Evolutionary conservation across 2,888 invertebrate genomes (phyloP).

Genomic region (Patella depressa): DNA sequence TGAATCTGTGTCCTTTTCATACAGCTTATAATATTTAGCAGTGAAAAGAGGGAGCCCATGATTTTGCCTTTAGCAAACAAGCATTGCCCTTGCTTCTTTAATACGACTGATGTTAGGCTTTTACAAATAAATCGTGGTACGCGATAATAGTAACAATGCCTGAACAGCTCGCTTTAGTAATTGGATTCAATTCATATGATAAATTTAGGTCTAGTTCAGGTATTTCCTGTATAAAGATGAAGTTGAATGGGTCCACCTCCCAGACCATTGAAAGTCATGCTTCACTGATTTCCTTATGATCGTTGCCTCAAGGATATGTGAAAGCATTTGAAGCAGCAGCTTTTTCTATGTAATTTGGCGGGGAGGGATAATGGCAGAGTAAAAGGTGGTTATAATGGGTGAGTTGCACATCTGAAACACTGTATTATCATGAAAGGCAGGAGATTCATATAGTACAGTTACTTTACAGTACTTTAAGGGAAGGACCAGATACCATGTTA

Average conservation of each 20-base stretch:
- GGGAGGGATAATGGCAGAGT: neutral
- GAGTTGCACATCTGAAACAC: neutral
- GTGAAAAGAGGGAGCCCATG: neutral
- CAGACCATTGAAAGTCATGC: neutral
- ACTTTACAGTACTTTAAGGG: too few species aligned
- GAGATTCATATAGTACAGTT: too few species aligned
- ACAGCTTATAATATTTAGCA: neutral
- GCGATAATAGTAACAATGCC: neutral
- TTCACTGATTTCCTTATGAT: neutral
- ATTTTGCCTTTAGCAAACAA: constrained; percentile 12
- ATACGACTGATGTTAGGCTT: constrained; percentile 9
- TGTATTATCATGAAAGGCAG: neutral
- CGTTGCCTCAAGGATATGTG: neutral
- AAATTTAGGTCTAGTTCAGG: constrained; percentile 1
- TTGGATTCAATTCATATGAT: constrained; percentile 11
- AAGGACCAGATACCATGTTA: too few species aligned
- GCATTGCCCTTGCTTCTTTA: neutral
- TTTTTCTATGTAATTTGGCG: constrained; percentile 12
- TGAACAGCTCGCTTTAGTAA: constrained; percentile 10
- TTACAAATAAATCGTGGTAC: constrained; percentile 6
- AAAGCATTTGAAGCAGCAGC: constrained; percentile 1
- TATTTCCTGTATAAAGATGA: constrained; percentile 6
- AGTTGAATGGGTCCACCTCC: constrained; percentile 4
- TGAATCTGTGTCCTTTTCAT: neutral
- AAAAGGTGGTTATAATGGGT: neutral